Evolutionary conservation across 1,140 invertebrate species (phyloP), one percentile per base, ranked within the genome.

Genomic region (Cyclargus thomasi): DNA sequence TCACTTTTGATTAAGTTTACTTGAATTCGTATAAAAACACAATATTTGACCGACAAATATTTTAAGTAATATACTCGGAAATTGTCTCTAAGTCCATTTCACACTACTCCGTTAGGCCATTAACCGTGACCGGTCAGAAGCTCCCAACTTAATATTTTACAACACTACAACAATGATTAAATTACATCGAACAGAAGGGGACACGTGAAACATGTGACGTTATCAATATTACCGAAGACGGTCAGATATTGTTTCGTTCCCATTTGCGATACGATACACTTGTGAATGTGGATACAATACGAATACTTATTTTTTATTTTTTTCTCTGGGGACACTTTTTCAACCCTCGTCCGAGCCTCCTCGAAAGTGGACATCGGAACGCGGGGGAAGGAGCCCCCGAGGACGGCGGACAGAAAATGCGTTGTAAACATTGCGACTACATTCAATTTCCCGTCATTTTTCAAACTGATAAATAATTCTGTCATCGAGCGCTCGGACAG

Each of bases 401-500:
- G 86, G 86, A 88, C 83, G 74, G 75, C 78, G 85, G 77, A 90
- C 85, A 88, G 87, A 91, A 90, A 91, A 88, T 90, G 88, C 89
- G 88, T 90, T 91, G 90, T 91, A 90, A 91, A 91, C 90, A 91
- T 91, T 86, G 88, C 88, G 85, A 91, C 85, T 91, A 91, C 90
- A 91, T 91, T 91, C 90, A 91, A 91, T 91, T 91, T 91, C 86
- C 90, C 86, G 88, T 91, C 89, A 91, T 91, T 91, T 91, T 91
- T 91, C 90, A 91, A 91, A 90, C 88, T 91, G 88, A 91, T 91
- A 91, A 91, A 91, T 91, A 91, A 91, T 91, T 91, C 90, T 90
- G 87, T 90, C 87, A 90, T 90, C 87, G 87, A 84, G 81, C 81
- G 81, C 78, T 88, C 84, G 88, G 88, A 88, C 88, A 88, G 86